These are phyloP conservation scores for Leptinotarsa undecemlineata DNA, from an alignment of 1,140 invertebrate species.

Conservation along the genomic window DNA sequence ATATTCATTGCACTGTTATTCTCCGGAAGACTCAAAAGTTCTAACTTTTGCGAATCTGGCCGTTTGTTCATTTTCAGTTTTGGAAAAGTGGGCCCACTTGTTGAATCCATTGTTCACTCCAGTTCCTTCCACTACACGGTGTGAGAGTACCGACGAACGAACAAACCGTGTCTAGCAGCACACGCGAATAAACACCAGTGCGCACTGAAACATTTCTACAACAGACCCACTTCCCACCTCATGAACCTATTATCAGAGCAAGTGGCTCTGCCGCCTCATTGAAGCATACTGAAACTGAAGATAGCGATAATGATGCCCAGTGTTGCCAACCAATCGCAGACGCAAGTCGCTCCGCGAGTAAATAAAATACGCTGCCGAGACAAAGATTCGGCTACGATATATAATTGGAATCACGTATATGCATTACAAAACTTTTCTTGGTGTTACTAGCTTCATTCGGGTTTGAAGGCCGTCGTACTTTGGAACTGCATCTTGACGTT, in stretches of 20 bases:
- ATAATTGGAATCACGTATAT: too few species aligned
- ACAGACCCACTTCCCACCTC: neutral
- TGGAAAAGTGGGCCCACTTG: neutral
- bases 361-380: too few species aligned
- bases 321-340: too few species aligned
- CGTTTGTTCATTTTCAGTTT: slow-evolving; percentile 33
- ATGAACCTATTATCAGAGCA: neutral
- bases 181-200: neutral
- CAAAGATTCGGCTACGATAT: too few species aligned
- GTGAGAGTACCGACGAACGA: neutral
- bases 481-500: too few species aligned
- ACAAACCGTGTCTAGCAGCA: slow-evolving; percentile 1
- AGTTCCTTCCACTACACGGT: neutral
- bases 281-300: neutral
- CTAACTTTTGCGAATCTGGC: slow-evolving; percentile 39
- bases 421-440: too few species aligned
- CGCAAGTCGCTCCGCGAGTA: too few species aligned
- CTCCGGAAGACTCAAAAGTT: slow-evolving; percentile 36
- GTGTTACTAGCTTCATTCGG: too few species aligned
- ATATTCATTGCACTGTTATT: slow-evolving; percentile 32
- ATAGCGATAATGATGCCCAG: neutral
- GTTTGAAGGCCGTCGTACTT: too few species aligned
- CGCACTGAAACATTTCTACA: neutral
- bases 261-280: neutral
- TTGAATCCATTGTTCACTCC: neutral